These are phyloP conservation scores for Ceyx erithaca DNA, from an alignment of 2,797 vertebrate species.

Conservation along the genomic window DNA sequence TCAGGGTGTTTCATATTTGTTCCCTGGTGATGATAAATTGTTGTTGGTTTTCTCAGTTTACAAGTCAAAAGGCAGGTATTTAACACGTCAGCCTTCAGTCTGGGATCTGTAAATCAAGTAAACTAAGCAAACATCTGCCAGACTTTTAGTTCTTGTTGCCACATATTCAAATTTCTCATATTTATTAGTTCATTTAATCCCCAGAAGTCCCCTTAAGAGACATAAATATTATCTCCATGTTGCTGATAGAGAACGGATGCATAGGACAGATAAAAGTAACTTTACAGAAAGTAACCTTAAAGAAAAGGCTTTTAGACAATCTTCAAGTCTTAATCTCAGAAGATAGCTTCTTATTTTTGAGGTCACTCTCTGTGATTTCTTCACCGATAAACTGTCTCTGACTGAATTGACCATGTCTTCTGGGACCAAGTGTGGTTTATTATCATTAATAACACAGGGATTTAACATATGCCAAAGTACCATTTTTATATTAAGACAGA, in stretches of 20 bases:
- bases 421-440: not conserved
- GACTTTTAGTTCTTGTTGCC: not conserved
- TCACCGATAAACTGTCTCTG: not conserved
- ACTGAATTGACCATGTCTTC: not conserved
- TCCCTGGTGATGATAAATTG: not conserved
- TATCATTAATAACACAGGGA: not conserved
- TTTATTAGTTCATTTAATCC: not conserved
- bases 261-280: not conserved
- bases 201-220: not conserved
- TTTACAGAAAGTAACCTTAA: not conserved
- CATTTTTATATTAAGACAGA: not conserved
- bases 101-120: not conserved
- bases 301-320: not conserved
- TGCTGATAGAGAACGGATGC: not conserved
- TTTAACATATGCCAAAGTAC: not conserved
- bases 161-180: not conserved
- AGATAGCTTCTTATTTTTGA: not conserved
- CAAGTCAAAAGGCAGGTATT: not conserved
- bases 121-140: not conserved
- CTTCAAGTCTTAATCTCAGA: not conserved
- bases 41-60: not conserved
- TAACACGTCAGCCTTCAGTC: not conserved
- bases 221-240: not conserved
- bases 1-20: not conserved
- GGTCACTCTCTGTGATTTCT: not conserved